phyloP scores from a whole-genome alignment of 2,888 invertebrate species.

The Dysmachus trigonus region DNA sequence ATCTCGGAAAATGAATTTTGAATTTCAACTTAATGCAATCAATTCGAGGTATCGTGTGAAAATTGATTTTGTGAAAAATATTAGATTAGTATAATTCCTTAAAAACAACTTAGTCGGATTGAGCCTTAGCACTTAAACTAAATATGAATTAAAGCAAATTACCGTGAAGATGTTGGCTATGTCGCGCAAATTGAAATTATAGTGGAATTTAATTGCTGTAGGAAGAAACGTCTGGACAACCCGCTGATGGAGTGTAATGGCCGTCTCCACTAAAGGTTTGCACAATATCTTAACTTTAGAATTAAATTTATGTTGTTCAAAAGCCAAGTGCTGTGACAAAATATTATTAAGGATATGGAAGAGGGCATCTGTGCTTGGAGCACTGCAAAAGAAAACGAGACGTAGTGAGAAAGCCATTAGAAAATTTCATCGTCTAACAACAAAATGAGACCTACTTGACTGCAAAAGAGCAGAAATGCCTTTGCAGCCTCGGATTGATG shows the following conservation, averaged over 20 bases:
- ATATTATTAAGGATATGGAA: slow-evolving; percentile 86
- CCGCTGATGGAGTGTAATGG: slow-evolving; percentile 79
- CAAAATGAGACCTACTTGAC: slow-evolving; percentile 70
- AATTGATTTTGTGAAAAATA: no score
- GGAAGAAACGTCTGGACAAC: slow-evolving; percentile 83
- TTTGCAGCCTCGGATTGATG: slow-evolving; percentile 87
- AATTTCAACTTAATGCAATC: no score
- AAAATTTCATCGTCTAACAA: neutral
- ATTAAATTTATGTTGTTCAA: slow-evolving; percentile 74
- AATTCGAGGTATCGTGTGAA: no score
- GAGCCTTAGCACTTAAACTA: neutral
- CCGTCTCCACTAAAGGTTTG: slow-evolving; percentile 73
- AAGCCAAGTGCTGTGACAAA: slow-evolving; percentile 76
- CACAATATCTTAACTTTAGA: slow-evolving; percentile 69
- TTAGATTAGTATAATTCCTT: neutral
- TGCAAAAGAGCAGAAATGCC: slow-evolving; percentile 88
- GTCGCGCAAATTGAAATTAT: slow-evolving; percentile 91
- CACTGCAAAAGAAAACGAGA: slow-evolving; percentile 67
- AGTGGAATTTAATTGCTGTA: slow-evolving; percentile 94
- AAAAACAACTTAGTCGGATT: neutral
- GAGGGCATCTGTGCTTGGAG: slow-evolving; percentile 83
- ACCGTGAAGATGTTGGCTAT: slow-evolving; percentile 94
- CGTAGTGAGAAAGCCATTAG: neutral
- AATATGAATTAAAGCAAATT: slow-evolving; percentile 51
- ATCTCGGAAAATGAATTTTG: no score